Conservation (phyloP, 2,888 invertebrate species). For the Arenicola marina region DNA sequence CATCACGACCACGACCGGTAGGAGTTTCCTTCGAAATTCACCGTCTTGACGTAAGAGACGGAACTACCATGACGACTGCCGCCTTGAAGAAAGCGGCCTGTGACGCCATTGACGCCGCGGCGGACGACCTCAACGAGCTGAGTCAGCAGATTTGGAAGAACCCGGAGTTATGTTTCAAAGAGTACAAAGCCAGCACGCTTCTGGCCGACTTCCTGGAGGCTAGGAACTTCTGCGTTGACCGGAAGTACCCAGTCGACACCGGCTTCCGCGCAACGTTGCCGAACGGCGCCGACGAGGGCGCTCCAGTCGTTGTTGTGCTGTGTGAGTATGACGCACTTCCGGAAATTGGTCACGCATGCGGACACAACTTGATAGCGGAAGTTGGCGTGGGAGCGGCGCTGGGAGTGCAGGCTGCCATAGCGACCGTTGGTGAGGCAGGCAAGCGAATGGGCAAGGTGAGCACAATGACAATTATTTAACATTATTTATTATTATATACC, state of each 20-base stretch:
- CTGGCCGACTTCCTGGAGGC: slow-evolving; percentile 2
- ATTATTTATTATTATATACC: too few species aligned
- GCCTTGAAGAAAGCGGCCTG: too few species aligned
- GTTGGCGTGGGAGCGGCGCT: slow-evolving; percentile 27
- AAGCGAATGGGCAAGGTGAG: slow-evolving; percentile 19
- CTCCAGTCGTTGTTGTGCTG: slow-evolving; percentile 50
- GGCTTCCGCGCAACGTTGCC: neutral
- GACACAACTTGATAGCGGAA: slow-evolving; percentile 33
- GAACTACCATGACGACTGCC: too few species aligned
- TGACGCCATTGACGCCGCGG: too few species aligned
- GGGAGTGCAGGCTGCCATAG: slow-evolving; percentile 29
- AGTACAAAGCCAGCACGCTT: too few species aligned
- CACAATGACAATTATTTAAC: too few species aligned
- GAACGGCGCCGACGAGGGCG: neutral
- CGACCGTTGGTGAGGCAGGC: slow-evolving; percentile 3
- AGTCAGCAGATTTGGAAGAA: too few species aligned
- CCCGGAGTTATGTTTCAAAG: too few species aligned
- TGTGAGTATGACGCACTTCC: slow-evolving; percentile 56
- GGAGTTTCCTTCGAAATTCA: too few species aligned
- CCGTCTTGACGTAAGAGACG: too few species aligned
- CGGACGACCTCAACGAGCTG: too few species aligned
- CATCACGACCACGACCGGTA: too few species aligned
- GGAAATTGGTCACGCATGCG: slow-evolving; percentile 31
- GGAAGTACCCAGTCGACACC: neutral
- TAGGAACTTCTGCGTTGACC: neutral